These are phyloP conservation scores for Phortica variegata DNA, from an alignment of 1,140 invertebrate species.

Conservation along the genomic window DNA sequence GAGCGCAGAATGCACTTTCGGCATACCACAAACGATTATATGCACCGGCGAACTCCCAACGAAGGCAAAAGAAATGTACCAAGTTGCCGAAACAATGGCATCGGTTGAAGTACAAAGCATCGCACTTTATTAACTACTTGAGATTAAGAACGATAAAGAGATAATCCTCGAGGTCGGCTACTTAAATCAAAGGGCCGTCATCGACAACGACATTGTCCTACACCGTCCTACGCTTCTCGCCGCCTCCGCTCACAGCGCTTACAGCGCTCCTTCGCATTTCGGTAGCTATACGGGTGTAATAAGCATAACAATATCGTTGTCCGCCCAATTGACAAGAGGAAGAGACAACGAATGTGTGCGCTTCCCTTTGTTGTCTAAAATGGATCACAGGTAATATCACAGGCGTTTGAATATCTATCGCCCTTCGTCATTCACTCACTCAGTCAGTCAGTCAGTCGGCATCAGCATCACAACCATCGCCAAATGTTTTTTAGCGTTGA, in stretches of 20 bases:
- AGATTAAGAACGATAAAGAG: constrained; percentile 56
- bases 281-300: constrained; percentile 51
- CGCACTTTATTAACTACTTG: constrained; percentile 57
- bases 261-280: constrained; percentile 20
- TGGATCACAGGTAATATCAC: constrained; percentile 39
- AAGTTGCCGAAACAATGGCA: constrained; percentile 30
- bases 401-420: background rate
- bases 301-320: constrained; percentile 56
- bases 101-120: constrained; percentile 54
- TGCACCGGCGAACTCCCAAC: constrained; percentile 42
- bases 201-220: constrained; percentile 14
- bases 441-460: no score
- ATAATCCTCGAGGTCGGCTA: constrained; percentile 47
- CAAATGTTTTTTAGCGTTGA: background rate
- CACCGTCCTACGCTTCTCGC: constrained; percentile 12
- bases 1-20: constrained; percentile 23
- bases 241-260: no score
- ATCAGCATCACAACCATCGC: no score
- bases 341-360: constrained; percentile 12
- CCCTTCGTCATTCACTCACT: no score
- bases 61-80: constrained; percentile 14
- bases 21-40: constrained; percentile 54
- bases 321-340: constrained; percentile 47
- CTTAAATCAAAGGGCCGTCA: constrained; percentile 32
- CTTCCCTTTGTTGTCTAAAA: constrained; percentile 29